A percentile compares a stretch with the other conserved stretches of the same genome.
These are phyloP conservation scores for Conchocele bisecta DNA, from an alignment of 2,888 invertebrate genomes.

Conservation along the genomic window DNA sequence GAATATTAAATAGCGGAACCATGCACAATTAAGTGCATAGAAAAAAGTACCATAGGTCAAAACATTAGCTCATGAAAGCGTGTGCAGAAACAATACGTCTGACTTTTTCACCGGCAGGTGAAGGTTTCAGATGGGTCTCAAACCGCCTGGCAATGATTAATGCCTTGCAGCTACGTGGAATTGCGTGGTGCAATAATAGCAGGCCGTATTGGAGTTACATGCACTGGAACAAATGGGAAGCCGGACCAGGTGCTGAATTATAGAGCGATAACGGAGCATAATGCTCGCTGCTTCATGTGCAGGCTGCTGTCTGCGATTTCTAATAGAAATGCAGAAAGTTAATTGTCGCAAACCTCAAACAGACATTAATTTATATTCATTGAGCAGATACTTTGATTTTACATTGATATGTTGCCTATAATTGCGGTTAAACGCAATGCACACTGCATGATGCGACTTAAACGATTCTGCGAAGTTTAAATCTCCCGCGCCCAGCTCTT, in stretches of 20 bases:
- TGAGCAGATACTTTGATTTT: no score
- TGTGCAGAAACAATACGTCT: conserved; percentile 67
- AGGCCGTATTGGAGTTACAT: conserved; percentile 59
- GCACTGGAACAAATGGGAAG: conserved; percentile 58
- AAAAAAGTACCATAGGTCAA: conserved; percentile 68
- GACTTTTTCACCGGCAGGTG: conserved; percentile 72
- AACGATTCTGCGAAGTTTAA: no score
- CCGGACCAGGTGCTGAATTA: conserved; percentile 49
- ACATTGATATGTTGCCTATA: no score
- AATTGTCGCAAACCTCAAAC: no score
- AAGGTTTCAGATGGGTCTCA: conserved; percentile 59
- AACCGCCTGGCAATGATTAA: conserved; percentile 70
- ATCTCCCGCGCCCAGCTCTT: no score
- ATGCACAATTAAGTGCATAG: conserved; percentile 61
- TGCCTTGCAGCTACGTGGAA: no score
- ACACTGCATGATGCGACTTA: no score
- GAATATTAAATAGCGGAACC: conserved; percentile 66
- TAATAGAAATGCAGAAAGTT: background rate
- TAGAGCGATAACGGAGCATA: background rate
- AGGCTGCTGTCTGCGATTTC: conserved; percentile 12
- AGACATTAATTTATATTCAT: no score
- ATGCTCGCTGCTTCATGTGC: conserved; percentile 5
- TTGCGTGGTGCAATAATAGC: no score
- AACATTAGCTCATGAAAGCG: conserved; percentile 65
- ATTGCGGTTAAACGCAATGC: no score